These are phyloP conservation scores for Cnemophilus loriae DNA, from an alignment of 2,113 vertebrate species.

Conservation along the genomic window DNA sequence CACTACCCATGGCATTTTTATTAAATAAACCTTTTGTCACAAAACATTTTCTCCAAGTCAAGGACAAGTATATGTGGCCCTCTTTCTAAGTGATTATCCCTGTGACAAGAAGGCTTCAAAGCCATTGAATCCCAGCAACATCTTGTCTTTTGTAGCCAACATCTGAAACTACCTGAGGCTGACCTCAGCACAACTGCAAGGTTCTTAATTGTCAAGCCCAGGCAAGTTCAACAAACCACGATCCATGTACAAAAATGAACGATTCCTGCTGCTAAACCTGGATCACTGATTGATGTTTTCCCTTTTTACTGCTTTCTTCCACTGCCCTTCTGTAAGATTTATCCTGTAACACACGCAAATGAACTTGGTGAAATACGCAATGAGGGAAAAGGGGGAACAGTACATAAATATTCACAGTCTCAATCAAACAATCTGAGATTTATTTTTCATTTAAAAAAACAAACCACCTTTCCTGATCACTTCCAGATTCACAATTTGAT, in stretches of 20 bases:
- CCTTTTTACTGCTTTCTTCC: constrained; percentile 53
- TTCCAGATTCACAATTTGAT: constrained; percentile 79
- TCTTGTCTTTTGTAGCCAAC: neutral
- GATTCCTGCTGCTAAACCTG: neutral
- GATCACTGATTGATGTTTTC: constrained; percentile 43
- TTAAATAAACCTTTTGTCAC: neutral
- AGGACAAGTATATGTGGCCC: neutral
- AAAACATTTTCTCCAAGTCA: neutral
- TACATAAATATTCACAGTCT: constrained; percentile 77
- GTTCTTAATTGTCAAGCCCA: neutral
- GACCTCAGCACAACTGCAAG: neutral
- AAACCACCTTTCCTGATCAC: constrained; percentile 76
- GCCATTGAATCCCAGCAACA: neutral
- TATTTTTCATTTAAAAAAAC: constrained; percentile 72
- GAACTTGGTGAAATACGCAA: constrained; percentile 71
- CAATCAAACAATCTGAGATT: constrained; percentile 76
- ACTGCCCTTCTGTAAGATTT: constrained; percentile 67
- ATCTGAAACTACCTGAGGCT: constrained; percentile 15
- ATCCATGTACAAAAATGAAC: neutral
- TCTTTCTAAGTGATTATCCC: neutral
- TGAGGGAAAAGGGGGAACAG: constrained; percentile 73
- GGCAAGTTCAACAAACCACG: constrained; percentile 15
- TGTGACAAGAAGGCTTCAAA: neutral
- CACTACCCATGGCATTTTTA: neutral
- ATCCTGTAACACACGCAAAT: constrained; percentile 72